Conservation (phyloP, 1,140 invertebrate genomes). For the Rhizoglyphus robini region DNA sequence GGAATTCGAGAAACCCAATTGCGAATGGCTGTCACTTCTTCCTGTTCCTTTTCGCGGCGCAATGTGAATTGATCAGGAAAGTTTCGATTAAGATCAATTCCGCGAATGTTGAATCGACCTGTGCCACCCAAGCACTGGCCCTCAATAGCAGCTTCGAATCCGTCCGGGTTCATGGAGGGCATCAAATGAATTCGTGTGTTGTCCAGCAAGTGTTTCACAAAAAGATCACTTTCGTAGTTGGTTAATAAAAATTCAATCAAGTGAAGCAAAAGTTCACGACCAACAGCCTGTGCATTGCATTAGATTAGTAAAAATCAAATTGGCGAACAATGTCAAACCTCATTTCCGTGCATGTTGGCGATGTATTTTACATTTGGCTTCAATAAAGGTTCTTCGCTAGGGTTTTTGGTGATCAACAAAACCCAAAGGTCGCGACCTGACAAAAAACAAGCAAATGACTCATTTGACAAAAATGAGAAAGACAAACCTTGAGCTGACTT, state of each 20-base stretch:
- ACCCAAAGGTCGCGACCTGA: slow-evolving; percentile 81
- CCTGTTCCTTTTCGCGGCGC: slow-evolving; percentile 27
- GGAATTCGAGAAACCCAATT: slow-evolving; percentile 35
- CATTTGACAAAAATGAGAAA: not conserved
- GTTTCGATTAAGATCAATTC: slow-evolving; percentile 36
- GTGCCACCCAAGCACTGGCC: slow-evolving; percentile 35
- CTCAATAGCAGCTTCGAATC: slow-evolving; percentile 34
- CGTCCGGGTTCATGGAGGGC: slow-evolving; percentile 43
- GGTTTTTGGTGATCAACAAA: slow-evolving; percentile 76
- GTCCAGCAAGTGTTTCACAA: slow-evolving; percentile 34
- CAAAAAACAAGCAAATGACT: not conserved
- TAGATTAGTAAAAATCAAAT: slow-evolving; percentile 16
- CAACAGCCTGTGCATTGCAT: slow-evolving; percentile 54
- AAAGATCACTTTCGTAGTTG: slow-evolving; percentile 24
- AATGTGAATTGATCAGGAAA: slow-evolving; percentile 36
- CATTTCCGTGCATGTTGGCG: slow-evolving; percentile 35
- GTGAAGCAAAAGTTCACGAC: slow-evolving; percentile 69
- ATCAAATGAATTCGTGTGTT: slow-evolving; percentile 42
- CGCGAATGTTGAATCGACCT: slow-evolving; percentile 34
- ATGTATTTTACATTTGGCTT: slow-evolving; percentile 52
- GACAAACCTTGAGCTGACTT: slow-evolving; percentile 70
- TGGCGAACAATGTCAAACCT: not conserved
- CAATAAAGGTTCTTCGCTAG: slow-evolving; percentile 74
- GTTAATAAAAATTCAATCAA: slow-evolving; percentile 45
- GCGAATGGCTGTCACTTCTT: slow-evolving; percentile 36